These are phyloP conservation scores for Apodemia hepburni DNA, from an alignment of 2,888 invertebrate species.

Conservation along the genomic window DNA sequence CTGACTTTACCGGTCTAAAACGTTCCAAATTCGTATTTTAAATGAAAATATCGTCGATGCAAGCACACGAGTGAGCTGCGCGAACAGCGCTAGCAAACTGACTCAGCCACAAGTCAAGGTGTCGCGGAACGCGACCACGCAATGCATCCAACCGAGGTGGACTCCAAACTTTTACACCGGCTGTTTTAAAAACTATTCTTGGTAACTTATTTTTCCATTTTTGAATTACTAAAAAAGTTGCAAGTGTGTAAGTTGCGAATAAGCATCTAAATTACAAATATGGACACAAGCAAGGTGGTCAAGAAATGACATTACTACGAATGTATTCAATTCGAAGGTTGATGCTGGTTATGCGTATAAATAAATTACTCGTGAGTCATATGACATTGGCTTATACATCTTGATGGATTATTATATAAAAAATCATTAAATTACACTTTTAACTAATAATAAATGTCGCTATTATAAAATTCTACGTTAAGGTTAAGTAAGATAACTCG, in stretches of 20 bases:
- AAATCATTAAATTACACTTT: background rate
- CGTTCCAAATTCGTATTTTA: conserved; percentile 66
- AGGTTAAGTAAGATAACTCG: no score
- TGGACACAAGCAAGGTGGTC: conserved; percentile 65
- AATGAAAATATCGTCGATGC: conserved; percentile 40
- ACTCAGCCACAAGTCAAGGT: conserved; percentile 33
- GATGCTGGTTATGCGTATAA: background rate
- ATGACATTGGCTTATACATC: conserved; percentile 8
- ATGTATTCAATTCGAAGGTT: conserved; percentile 9
- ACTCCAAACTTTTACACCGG: conserved; percentile 74
- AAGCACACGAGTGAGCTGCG: conserved; percentile 69
- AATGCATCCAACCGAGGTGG: conserved; percentile 60
- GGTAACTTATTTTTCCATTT: conserved; percentile 33
- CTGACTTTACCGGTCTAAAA: conserved; percentile 69
- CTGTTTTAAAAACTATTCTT: conserved; percentile 47
- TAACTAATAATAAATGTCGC: no score
- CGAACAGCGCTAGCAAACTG: conserved; percentile 74
- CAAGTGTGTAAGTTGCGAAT: conserved; percentile 61
- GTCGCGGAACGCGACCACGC: conserved; percentile 56
- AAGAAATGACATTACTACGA: conserved; percentile 32
- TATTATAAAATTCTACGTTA: no score
- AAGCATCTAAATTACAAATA: conserved; percentile 63
- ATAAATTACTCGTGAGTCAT: conserved; percentile 7
- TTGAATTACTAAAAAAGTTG: conserved; percentile 49
- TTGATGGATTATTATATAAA: conserved; percentile 15